Evolutionary conservation across 2,113 vertebrate species (phyloP).

Genomic region (Pipa parva): DNA sequence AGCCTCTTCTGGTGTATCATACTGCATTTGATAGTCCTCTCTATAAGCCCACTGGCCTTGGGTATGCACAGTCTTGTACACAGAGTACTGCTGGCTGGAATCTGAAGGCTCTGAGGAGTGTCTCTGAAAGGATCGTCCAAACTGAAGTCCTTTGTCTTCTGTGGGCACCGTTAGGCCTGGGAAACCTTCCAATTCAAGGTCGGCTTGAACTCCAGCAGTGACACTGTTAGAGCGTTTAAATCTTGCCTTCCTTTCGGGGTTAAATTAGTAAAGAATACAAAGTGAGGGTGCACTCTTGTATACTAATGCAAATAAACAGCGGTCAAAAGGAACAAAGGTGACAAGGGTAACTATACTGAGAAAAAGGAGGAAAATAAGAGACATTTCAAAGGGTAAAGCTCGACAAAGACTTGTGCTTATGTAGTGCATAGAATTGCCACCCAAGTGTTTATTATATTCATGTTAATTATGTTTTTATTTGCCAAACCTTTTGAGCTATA

Average conservation of each 20-base stretch:
- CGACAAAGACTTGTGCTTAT: too few species aligned
- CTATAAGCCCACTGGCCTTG: slow-evolving; percentile 96
- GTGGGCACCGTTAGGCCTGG: slow-evolving; percentile 77
- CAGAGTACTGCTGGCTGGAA: slow-evolving; percentile 80
- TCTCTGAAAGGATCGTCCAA: slow-evolving; percentile 90
- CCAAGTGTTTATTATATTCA: too few species aligned
- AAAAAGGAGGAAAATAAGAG: too few species aligned
- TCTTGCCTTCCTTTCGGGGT: slow-evolving; percentile 76
- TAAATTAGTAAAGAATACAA: neutral
- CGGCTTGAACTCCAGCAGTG: slow-evolving; percentile 92
- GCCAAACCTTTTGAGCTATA: too few species aligned
- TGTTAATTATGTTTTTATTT: too few species aligned
- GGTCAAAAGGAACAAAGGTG: too few species aligned
- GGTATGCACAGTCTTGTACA: slow-evolving; percentile 95
- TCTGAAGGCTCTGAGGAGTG: slow-evolving; percentile 89
- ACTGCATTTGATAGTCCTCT: slow-evolving; percentile 88
- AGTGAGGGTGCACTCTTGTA: neutral
- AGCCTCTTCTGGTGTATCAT: slow-evolving; percentile 70
- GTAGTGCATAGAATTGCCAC: too few species aligned
- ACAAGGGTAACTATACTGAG: too few species aligned
- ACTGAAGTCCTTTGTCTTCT: slow-evolving; percentile 94
- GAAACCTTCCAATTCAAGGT: slow-evolving; percentile 91
- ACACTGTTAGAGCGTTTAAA: slow-evolving; percentile 98
- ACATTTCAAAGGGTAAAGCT: too few species aligned
- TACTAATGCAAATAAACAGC: too few species aligned